phyloP scores from a whole-genome alignment of 2,797 vertebrate species.

The Trachurus trachurus region DNA sequence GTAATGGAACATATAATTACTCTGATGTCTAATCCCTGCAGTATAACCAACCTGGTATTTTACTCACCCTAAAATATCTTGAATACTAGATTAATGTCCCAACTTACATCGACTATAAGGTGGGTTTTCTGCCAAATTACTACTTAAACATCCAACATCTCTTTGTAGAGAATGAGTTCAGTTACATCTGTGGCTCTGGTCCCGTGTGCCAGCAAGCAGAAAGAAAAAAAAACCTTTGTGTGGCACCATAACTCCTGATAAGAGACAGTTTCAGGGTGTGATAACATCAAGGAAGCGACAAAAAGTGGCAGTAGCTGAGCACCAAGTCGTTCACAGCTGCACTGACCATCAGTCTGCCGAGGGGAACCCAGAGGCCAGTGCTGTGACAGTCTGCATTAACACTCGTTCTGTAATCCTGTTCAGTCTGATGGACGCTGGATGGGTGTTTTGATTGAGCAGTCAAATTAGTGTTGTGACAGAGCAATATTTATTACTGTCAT shows the following conservation, averaged over 20 bases:
- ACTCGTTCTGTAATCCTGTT: conserved; percentile 38
- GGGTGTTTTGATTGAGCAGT: conserved; percentile 49
- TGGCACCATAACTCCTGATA: conserved; percentile 9
- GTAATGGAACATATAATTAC: not conserved
- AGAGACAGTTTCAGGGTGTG: not conserved
- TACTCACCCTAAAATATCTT: not conserved
- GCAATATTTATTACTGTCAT: conserved; percentile 42
- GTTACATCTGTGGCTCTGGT: not conserved
- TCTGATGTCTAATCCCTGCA: not conserved
- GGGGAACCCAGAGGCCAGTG: conserved; percentile 21
- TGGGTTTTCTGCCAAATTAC: not conserved
- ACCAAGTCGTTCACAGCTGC: not conserved
- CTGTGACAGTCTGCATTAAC: conserved; percentile 40
- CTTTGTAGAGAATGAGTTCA: not conserved
- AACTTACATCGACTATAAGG: not conserved
- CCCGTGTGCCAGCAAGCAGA: not conserved
- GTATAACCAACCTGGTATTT: not conserved
- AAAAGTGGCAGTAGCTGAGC: not conserved
- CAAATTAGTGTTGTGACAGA: conserved; percentile 34
- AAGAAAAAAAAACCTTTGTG: not conserved
- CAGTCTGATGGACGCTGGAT: conserved; percentile 30
- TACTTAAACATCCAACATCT: not conserved
- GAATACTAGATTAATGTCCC: not conserved
- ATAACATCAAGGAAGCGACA: not conserved
- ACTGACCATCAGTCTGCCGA: not conserved